Base-by-base conservation (phyloP, 2,888 invertebrate species). In the Eueremaeus valkanovi region DNA sequence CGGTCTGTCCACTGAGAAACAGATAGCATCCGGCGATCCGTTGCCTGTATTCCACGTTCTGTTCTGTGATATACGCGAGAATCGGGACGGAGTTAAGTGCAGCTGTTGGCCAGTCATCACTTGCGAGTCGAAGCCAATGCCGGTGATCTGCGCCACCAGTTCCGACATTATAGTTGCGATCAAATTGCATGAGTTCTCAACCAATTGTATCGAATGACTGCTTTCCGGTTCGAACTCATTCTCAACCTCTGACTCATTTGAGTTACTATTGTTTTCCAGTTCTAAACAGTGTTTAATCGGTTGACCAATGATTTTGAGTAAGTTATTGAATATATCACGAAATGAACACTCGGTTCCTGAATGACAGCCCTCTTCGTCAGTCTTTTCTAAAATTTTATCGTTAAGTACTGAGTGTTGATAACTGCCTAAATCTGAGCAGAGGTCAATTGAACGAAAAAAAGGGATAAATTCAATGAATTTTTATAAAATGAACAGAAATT, bases 41-140 rank as follows among this genome's bases (percentile, higher is more conserved):
- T 94, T 95, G 3, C 96, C 95, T 0, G 96, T 95, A 83, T 97
- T 96, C 98, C 98, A 98, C 0, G 92, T 92, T 63, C 94, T 89
- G 72, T 91, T 90, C 79, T 91, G 90, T 83, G 95, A 95, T 63
- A 92, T 90, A 70, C 94, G 89, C 58, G 93, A 91, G 84, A 97
- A 98, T 33, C 97, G 88, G 45, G 92, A 91, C 0, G 94, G 93
- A 0, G 95, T 95, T 63, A 90, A 88, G 27, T 93, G 89, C 79
- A 94, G 86, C 49, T 92, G 90, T 68, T 92, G 87, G n/a, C 90
- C 89, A 11, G 84, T 83, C 0, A 89, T 87, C 42, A 90, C 89
- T 80, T 89, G 88, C 55, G 91, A 85, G 81, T 92, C 90, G 82
- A 90, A 88, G 87, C 86, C 91, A 42, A 88, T 87, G n/a, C 90